Evolutionary conservation across 1,140 invertebrate genomes (phyloP).

Genomic region (Pachyrhynchus sulphureomaculatus): DNA sequence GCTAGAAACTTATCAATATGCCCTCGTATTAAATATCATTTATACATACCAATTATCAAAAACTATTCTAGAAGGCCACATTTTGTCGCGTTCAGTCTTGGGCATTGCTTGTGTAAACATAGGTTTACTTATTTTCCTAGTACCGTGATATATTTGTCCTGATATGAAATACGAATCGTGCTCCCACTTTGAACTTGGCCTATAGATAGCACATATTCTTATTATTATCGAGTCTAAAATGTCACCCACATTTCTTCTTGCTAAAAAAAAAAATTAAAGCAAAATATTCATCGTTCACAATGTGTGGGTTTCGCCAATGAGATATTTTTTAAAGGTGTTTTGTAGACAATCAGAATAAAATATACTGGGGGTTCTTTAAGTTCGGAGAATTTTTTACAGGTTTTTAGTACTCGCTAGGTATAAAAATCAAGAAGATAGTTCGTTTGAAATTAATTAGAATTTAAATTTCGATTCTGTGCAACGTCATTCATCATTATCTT

Average conservation of each 20-base stretch:
- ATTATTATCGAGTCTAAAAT: constrained; percentile 80
- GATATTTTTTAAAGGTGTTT: not conserved
- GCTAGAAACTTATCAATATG: too few species aligned
- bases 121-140: constrained; percentile 70
- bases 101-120: constrained; percentile 28
- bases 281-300: not conserved
- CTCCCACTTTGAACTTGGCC: constrained; percentile 74
- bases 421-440: too few species aligned
- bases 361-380: too few species aligned
- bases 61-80: constrained; percentile 48
- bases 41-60: constrained; percentile 38
- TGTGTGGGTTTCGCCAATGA: not conserved
- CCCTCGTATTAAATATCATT: too few species aligned
- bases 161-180: constrained; percentile 83
- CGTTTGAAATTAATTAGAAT: too few species aligned
- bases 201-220: constrained; percentile 80
- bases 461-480: too few species aligned
- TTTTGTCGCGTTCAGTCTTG: constrained; percentile 34
- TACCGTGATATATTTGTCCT: constrained; percentile 85
- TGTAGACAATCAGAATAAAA: too few species aligned
- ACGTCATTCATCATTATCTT: too few species aligned
- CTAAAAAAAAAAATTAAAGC: constrained; percentile 50
- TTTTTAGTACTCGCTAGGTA: too few species aligned
- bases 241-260: constrained; percentile 65
- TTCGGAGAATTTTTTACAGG: too few species aligned